Percentiles rank a stretch among this genome's conserved stretches.
Conservation (phyloP, 2,888 invertebrate genomes). For the Leptopilina syphax region DNA sequence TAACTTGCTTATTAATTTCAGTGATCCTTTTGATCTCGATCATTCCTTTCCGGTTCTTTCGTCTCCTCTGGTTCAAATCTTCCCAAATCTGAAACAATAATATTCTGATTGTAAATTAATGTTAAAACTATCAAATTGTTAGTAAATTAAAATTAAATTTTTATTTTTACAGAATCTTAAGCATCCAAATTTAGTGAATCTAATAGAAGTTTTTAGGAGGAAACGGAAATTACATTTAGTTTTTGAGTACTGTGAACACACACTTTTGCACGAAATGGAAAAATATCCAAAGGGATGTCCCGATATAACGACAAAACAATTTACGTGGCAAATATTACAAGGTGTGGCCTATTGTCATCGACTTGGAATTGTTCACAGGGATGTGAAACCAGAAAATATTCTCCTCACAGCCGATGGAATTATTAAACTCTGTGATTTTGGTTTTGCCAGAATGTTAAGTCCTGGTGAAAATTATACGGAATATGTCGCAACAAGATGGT, state of each 20-base stretch:
- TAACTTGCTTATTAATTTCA: no score
- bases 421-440: slow-evolving; percentile 98
- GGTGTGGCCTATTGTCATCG: slow-evolving; percentile 98
- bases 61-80: no score
- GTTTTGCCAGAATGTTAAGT: slow-evolving; percentile 97
- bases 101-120: no score
- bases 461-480: slow-evolving; percentile 99
- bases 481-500: slow-evolving; percentile 99
- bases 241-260: slow-evolving; percentile 99
- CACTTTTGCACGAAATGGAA: slow-evolving; percentile 97
- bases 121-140: no score
- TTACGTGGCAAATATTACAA: slow-evolving; percentile 96
- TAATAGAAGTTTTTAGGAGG: slow-evolving; percentile 97
- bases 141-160: neutral
- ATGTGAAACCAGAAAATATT: slow-evolving; percentile 99
- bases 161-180: slow-evolving; percentile 90
- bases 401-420: slow-evolving; percentile 94
- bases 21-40: no score
- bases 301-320: slow-evolving; percentile 92
- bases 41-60: no score
- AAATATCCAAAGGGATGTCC: slow-evolving; percentile 95
- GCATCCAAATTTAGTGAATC: slow-evolving; percentile 97
- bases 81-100: no score
- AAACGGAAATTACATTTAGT: slow-evolving; percentile 97
- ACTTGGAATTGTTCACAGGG: slow-evolving; percentile 96